A percentile compares a stretch with the other conserved stretches of the same genome.
Conservation (phyloP, 53 echinoderm and acorn worm genomes). For the Zoroaster sp. region DNA sequence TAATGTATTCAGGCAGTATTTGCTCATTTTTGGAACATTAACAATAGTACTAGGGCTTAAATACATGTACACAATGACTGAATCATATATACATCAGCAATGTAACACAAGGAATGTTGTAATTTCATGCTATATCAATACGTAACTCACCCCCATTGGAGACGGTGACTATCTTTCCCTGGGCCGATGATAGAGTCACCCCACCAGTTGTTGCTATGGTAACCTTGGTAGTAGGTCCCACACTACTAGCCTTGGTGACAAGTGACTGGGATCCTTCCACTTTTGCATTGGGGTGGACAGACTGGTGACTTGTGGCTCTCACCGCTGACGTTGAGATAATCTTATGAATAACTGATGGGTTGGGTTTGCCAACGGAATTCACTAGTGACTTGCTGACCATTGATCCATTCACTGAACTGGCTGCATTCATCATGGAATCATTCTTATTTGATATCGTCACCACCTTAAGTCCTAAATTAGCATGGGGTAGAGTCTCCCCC, state of each 20-base stretch:
- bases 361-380: slow-evolving; percentile 18
- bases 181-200: background rate
- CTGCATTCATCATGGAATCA: background rate
- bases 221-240: background rate
- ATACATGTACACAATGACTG: too few relatives aligned
- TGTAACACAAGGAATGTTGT: too few relatives aligned
- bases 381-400: background rate
- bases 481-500: slow-evolving; percentile 24
- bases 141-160: slow-evolving; percentile 37
- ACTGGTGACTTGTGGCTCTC: slow-evolving; percentile 6
- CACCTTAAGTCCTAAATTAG: slow-evolving; percentile 36
- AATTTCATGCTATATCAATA: too few relatives aligned
- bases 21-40: too few relatives aligned
- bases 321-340: slow-evolving; percentile 17
- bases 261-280: slow-evolving; percentile 13
- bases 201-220: background rate
- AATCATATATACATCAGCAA: too few relatives aligned
- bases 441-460: slow-evolving; percentile 44
- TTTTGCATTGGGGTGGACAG: slow-evolving; percentile 32
- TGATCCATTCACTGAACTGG: slow-evolving; percentile 28
- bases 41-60: too few relatives aligned
- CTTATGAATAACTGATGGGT: slow-evolving; percentile 39
- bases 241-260: background rate
- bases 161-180: slow-evolving; percentile 36
- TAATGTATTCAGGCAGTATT: too few relatives aligned